Conservation (phyloP, 2,888 invertebrate species). For the Philaethria dido region DNA sequence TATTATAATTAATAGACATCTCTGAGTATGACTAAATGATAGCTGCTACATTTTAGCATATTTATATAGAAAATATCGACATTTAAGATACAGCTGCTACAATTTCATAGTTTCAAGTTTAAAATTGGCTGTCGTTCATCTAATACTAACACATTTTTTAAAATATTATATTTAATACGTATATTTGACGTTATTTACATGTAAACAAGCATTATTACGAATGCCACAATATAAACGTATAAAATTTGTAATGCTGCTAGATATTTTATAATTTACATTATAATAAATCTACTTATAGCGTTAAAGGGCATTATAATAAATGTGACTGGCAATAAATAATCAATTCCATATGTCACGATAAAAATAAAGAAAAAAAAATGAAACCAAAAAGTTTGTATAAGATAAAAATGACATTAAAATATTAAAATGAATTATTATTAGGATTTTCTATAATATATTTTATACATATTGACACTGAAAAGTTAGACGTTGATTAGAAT, state of each 20-base stretch:
- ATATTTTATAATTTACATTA: constrained; percentile 22
- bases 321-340: not conserved
- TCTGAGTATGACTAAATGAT: not conserved
- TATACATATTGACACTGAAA: constrained; percentile 19
- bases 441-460: not conserved
- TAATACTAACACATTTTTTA: constrained; percentile 9
- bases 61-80: constrained; percentile 7
- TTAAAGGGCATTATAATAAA: constrained; percentile 4
- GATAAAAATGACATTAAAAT: not conserved
- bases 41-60: constrained; percentile 6
- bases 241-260: constrained; percentile 43
- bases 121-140: constrained; percentile 1
- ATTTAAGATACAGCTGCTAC: not conserved
- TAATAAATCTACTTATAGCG: constrained; percentile 20
- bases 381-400: not conserved
- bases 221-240: constrained; percentile 47
- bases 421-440: not conserved
- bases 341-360: constrained; percentile 8
- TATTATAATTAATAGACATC: constrained; percentile 8
- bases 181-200: constrained; percentile 14
- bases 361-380: not conserved
- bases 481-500: constrained; percentile 35
- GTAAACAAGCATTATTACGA: constrained; percentile 23
- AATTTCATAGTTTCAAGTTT: not conserved
- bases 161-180: not conserved